These are phyloP conservation scores for Cephonodes hylas DNA, from an alignment of 2,888 invertebrate species.

Conservation along the genomic window DNA sequence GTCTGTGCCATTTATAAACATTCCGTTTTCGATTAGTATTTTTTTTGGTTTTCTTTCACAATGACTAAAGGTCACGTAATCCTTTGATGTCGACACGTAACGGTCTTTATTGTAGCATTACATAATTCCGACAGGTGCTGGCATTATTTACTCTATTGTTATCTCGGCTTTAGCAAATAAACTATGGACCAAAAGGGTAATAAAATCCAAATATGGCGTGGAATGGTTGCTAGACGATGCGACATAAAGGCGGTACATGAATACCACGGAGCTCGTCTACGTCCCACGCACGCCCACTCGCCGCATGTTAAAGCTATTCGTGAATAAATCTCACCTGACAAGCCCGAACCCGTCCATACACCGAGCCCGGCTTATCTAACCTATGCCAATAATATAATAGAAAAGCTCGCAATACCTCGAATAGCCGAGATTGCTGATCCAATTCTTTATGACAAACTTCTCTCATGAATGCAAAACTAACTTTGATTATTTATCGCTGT, in stretches of 20 bases:
- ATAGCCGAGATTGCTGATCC: slow-evolving; percentile 21
- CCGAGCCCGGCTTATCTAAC: slow-evolving; percentile 26
- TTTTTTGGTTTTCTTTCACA: slow-evolving; percentile 6
- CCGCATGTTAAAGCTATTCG: slow-evolving; percentile 50
- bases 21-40: slow-evolving; percentile 45
- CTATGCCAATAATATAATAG: slow-evolving; percentile 27
- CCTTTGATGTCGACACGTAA: slow-evolving; percentile 5
- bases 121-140: slow-evolving; percentile 34
- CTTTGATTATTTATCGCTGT: slow-evolving; percentile 19
- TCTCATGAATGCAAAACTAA: slow-evolving; percentile 17
- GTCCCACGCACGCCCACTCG: slow-evolving; percentile 63
- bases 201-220: slow-evolving; percentile 53
- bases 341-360: slow-evolving; percentile 31
- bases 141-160: slow-evolving; percentile 38
- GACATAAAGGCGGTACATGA: slow-evolving; percentile 49
- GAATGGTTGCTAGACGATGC: slow-evolving; percentile 52
- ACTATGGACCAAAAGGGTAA: slow-evolving; percentile 47
- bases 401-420: slow-evolving; percentile 24
- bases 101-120: slow-evolving; percentile 4
- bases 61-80: slow-evolving; percentile 29
- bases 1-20: slow-evolving; percentile 67
- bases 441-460: slow-evolving; percentile 20
- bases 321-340: slow-evolving; percentile 71
- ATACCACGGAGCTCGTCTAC: slow-evolving; percentile 50
- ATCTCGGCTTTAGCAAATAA: slow-evolving; percentile 38